phyloP scores from a whole-genome alignment of 2,113 vertebrate genomes.

The Hydrochoerus hydrochaeris region DNA sequence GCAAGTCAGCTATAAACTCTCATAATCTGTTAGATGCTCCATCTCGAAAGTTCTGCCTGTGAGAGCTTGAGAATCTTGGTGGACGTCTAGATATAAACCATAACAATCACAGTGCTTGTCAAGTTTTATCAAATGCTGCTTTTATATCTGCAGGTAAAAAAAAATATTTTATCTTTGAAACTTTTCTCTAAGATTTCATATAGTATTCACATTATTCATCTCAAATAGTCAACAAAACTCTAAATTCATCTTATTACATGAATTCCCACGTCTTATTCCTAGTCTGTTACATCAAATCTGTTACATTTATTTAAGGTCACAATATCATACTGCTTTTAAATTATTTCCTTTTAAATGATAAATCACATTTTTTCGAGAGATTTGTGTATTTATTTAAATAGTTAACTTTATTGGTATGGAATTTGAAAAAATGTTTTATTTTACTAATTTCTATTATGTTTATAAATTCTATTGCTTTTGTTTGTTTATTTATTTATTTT shows the following conservation, averaged over 20 bases:
- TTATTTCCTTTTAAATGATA: neutral
- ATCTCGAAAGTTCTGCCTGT: neutral
- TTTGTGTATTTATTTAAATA: neutral
- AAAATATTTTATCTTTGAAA: neutral
- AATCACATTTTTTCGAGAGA: neutral
- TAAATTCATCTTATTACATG: neutral
- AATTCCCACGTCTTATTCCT: neutral
- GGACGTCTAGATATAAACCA: neutral
- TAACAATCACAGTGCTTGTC: neutral
- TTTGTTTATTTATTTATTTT: neutral
- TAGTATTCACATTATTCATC: neutral
- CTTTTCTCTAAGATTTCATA: neutral
- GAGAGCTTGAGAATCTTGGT: neutral
- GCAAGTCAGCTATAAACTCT: neutral
- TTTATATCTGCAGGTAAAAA: neutral
- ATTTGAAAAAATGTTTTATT: neutral
- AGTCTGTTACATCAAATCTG: neutral
- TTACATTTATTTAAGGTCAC: neutral
- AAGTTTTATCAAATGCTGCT: neutral
- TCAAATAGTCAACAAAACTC: neutral
- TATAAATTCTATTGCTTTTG: neutral
- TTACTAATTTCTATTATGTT: neutral
- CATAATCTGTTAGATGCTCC: neutral
- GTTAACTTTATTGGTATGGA: neutral
- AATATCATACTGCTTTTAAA: conserved; percentile 5